Base-by-base conservation (phyloP, 2,888 invertebrate genomes). In the Ormyrus pomaceus region DNA sequence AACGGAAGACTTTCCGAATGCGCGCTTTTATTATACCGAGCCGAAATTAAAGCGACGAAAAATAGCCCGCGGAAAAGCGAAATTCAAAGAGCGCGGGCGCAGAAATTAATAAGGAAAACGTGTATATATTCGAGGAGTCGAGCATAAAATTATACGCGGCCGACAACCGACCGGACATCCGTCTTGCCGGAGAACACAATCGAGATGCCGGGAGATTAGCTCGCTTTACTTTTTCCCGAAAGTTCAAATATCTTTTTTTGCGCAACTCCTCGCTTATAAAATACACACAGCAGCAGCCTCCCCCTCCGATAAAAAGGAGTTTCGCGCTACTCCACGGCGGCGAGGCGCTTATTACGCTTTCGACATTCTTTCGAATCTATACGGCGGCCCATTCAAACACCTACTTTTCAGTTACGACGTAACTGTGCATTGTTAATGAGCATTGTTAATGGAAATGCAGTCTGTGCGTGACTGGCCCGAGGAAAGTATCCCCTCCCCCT, bases 351-450 rank as follows among this genome's bases (percentile, higher is more conserved):
- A 34, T 68, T 80, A 76, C 50, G 72, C 71, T 80, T 80, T 76
- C 65, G 76, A 76, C 71, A 71, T 80, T 72, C 80, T 71, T 68
- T 65, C 46, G 69, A 70, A 73, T 64, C 74, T 6, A 4, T 34
- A 56, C 45, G 64, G 5, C 8, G 19, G 46, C 65, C 62, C 69
- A 77, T 69, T 77, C 56, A 53, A 77, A 80, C 77, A 80, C 77
- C 80, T 77, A 77, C 81, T 81, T 77, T 81, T 81, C 77, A 75
- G 70, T 74, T 78, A 75, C 77, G 71, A 81, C 76, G 75, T 81
- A 81, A 81, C 81, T 81, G 81, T 73, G 78, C 75, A 81, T 81
- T 76, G 76, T 73, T 81, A 81, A 81, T 79, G 77, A 81, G 79
- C 64, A 72, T 76, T 79, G 81, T 76, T 81, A 79, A 81, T 79